Evolutionary conservation across 2,888 invertebrate genomes (phyloP).

Genomic region (Apoderus coryli): DNA sequence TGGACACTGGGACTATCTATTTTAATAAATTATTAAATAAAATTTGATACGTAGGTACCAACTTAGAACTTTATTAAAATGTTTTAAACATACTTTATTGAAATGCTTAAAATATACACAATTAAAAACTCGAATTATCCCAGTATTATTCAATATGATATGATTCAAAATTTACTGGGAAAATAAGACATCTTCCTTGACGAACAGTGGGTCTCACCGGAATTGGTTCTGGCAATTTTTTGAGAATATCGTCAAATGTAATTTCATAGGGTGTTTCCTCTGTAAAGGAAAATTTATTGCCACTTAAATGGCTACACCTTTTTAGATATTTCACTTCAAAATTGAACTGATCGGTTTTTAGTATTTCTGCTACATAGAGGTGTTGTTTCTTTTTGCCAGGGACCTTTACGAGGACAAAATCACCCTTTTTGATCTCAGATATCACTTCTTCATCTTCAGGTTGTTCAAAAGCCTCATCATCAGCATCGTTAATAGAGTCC

Average conservation of each 20-base stretch:
- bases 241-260: constrained; percentile 1
- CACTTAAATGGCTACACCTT: constrained; percentile 3
- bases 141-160: constrained; percentile 2
- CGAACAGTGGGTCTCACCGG: constrained; percentile 1
- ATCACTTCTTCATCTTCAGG: constrained; percentile 1
- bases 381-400: constrained; percentile 1
- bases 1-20: background rate
- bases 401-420: constrained; percentile 2
- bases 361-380: constrained; percentile 2
- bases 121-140: constrained; percentile 1
- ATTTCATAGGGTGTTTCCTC: constrained; percentile 1
- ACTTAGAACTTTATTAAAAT: constrained; percentile 2
- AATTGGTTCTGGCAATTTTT: constrained; percentile 2
- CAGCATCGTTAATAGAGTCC: constrained; percentile 3
- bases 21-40: constrained; percentile 1
- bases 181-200: constrained; percentile 3
- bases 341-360: constrained; percentile 3
- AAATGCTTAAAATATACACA: constrained; percentile 1
- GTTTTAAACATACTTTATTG: constrained; percentile 3
- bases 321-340: constrained; percentile 3
- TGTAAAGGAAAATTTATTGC: constrained; percentile 1
- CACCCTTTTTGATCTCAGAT: constrained; percentile 3
- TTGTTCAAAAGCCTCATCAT: constrained; percentile 3
- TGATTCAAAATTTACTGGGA: constrained; percentile 3
- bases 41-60: background rate